A percentile compares a stretch with the other conserved stretches of the same genome.
These are phyloP conservation scores for Tinamus guttatus DNA, from an alignment of 2,113 vertebrate genomes.

Conservation along the genomic window DNA sequence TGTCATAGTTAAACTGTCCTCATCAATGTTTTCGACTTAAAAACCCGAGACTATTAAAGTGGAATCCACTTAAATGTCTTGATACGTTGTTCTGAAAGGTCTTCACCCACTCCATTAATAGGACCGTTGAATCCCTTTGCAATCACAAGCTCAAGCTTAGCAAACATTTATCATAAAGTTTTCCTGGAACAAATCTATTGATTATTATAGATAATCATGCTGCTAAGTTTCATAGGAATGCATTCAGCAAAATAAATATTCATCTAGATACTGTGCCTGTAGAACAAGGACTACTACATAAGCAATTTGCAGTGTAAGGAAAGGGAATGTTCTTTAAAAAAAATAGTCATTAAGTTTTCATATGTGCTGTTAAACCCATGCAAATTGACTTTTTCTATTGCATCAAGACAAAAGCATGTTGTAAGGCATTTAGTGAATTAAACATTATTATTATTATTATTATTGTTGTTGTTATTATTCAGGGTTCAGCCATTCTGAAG, in stretches of 20 bases:
- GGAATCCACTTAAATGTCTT: slow-evolving; percentile 41
- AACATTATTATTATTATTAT: not conserved
- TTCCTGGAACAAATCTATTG: not conserved
- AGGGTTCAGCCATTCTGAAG: not conserved
- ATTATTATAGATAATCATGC: not conserved
- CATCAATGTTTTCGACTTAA: slow-evolving; percentile 56
- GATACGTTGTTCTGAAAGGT: slow-evolving; percentile 5
- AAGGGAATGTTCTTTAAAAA: not conserved
- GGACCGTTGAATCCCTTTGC: not conserved
- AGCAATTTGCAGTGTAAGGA: not conserved
- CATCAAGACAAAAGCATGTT: not conserved
- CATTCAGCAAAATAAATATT: not conserved
- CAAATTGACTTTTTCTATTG: not conserved
- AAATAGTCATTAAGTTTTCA: not conserved
- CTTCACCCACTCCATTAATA: not conserved
- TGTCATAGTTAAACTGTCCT: slow-evolving; percentile 36
- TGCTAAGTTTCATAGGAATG: not conserved
- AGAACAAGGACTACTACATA: not conserved
- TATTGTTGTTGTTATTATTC: not conserved
- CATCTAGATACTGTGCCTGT: not conserved
- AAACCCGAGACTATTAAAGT: slow-evolving; percentile 2
- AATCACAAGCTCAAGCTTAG: not conserved
- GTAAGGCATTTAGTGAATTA: not conserved
- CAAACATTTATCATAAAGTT: not conserved
- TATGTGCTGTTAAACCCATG: not conserved